Evolutionary conservation across 2,888 invertebrate genomes (phyloP).

Genomic region (Panzeria rudis): DNA sequence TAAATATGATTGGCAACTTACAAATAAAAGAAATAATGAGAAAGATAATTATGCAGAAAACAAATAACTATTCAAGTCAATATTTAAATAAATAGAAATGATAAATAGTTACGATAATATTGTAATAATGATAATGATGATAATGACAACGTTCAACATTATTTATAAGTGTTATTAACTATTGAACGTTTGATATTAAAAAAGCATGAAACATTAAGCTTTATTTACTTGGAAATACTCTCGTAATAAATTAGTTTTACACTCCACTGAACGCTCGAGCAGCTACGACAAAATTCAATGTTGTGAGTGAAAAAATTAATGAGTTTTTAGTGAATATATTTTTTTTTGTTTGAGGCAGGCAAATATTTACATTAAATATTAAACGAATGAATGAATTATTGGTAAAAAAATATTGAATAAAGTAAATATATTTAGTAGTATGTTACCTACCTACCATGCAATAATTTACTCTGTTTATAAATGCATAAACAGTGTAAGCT

Average conservation of each 20-base stretch:
- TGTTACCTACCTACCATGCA: too few species aligned
- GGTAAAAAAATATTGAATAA: too few species aligned
- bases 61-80: slow-evolving; percentile 10
- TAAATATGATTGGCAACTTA: not conserved
- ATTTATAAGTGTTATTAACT: not conserved
- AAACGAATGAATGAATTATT: not conserved
- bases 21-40: not conserved
- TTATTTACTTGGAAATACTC: not conserved
- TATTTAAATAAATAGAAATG: not conserved
- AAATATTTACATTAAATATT: too few species aligned
- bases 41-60: not conserved
- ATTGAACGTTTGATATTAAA: not conserved
- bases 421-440: too few species aligned
- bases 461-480: too few species aligned
- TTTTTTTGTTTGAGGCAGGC: too few species aligned
- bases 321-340: not conserved
- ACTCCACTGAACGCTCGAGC: not conserved
- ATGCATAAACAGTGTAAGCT: too few species aligned
- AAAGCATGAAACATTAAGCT: not conserved
- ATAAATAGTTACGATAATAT: not conserved
- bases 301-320: not conserved
- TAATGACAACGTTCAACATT: not conserved
- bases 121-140: not conserved
- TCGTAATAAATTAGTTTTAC: not conserved
- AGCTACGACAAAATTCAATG: not conserved